Percentiles rank a stretch among this genome's conserved stretches.
phyloP scores from a whole-genome alignment of 37 sponge, comb jelly and placozoan genomes.

The Petrosia ficiformis region DNA sequence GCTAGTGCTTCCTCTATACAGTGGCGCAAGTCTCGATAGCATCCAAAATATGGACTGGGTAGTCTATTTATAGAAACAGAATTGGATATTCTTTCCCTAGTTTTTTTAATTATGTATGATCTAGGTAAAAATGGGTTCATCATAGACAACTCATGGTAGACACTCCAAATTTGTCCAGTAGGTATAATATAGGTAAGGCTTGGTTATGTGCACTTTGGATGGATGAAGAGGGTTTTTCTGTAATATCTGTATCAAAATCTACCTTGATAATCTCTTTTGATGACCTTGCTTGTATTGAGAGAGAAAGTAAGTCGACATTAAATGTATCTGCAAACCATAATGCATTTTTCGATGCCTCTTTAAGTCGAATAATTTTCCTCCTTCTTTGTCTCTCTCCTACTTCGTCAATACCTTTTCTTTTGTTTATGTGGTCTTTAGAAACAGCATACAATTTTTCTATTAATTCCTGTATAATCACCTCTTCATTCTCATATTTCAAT shows the following conservation, averaged over 20 bases:
- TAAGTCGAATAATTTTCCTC: background rate
- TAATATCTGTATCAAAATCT: background rate
- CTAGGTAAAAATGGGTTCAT: background rate
- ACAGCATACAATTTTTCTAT: no score
- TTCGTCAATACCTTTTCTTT: no score
- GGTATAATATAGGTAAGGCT: no score
- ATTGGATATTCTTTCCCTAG: background rate
- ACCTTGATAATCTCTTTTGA: background rate
- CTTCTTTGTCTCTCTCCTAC: background rate
- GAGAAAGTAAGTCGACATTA: background rate
- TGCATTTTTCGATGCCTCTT: background rate
- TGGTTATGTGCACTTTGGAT: no score
- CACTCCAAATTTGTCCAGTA: background rate
- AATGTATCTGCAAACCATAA: background rate
- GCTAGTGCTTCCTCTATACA: background rate
- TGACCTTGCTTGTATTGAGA: background rate
- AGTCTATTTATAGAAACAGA: background rate
- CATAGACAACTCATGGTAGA: background rate
- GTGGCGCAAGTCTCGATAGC: background rate
- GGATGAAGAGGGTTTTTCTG: no score
- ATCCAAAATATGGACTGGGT: background rate
- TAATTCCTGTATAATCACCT: no score
- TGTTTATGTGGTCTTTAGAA: no score
- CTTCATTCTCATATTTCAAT: no score
- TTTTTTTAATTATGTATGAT: background rate